These are phyloP conservation scores for Mesaphorura yosii DNA, from an alignment of 1,140 invertebrate genomes.

Conservation along the genomic window DNA sequence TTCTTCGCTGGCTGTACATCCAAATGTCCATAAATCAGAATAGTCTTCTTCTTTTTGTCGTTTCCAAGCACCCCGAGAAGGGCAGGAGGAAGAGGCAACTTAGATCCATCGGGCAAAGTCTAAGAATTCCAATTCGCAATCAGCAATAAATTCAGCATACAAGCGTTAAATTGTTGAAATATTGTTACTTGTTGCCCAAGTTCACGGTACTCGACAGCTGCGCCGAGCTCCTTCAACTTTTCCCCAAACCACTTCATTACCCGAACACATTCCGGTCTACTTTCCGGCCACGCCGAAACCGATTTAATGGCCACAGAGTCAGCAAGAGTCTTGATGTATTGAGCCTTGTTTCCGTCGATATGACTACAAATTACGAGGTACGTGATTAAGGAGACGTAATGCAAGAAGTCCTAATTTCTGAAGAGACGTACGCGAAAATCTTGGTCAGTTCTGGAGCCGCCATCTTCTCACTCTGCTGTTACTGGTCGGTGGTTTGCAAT, in stretches of 20 bases:
- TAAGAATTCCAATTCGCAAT: slow-evolving; percentile 32
- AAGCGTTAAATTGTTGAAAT: background rate
- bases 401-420: background rate
- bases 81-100: slow-evolving; percentile 72
- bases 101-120: slow-evolving; percentile 55
- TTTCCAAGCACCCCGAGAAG: slow-evolving; percentile 71
- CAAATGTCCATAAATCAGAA: slow-evolving; percentile 92
- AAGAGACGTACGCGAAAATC: background rate
- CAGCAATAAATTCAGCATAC: background rate
- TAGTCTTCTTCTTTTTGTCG: slow-evolving; percentile 76
- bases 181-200: slow-evolving; percentile 55
- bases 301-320: slow-evolving; percentile 89
- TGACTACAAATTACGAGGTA: slow-evolving; percentile 42
- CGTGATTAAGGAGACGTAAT: background rate
- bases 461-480: no score
- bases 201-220: slow-evolving; percentile 60
- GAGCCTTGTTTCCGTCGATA: slow-evolving; percentile 61
- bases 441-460: no score
- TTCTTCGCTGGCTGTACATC: slow-evolving; percentile 90
- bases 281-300: slow-evolving; percentile 81
- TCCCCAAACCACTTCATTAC: slow-evolving; percentile 61
- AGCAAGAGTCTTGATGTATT: slow-evolving; percentile 65
- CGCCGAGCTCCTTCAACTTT: slow-evolving; percentile 63
- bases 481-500: no score
- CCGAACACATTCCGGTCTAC: slow-evolving; percentile 54